These are phyloP conservation scores for fruit fly (Drosophila melanogaster) DNA, from an alignment of 1,140 invertebrate genomes.

Conservation along the genomic window Release_6_plus_ISO1_MT NC_004354.4:21464001-21464500, in stretches of 20 bases:
- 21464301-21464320: slow-evolving; percentile 49
- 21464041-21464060: no score
- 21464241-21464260: not conserved
- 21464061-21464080: no score
- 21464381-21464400: slow-evolving; percentile 24
- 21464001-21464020: no score
- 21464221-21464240: not conserved
- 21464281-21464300: slow-evolving; percentile 26
- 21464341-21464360: slow-evolving; percentile 27
- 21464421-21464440: not conserved
- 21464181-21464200: not conserved
- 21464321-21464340: slow-evolving; percentile 77
- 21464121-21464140: no score
- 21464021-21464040: no score
- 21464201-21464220: no score
- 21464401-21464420: not conserved
- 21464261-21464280: slow-evolving; percentile 68
- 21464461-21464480: slow-evolving; percentile 77
- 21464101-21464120: no score
- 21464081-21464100: no score
- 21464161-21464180: no score
- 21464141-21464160: no score
- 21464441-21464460: slow-evolving; percentile 11
- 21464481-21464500: slow-evolving; percentile 72
- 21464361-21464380: slow-evolving; percentile 46